Evolutionary conservation across 2,888 invertebrate species (phyloP).

Genomic region (Lithodes maja): DNA sequence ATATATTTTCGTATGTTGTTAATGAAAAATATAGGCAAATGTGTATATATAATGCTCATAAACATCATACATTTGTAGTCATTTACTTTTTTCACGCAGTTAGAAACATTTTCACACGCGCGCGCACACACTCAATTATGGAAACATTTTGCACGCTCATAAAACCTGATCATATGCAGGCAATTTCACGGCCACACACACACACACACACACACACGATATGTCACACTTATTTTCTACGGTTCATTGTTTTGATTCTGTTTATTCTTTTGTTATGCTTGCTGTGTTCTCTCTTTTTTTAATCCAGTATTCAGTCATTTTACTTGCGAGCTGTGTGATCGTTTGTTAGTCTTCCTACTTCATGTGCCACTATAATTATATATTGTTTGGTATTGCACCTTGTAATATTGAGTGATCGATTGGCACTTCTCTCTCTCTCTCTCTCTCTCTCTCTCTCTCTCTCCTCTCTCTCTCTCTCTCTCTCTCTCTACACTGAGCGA

Average conservation of each 20-base stretch:
- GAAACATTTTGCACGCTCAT: not conserved
- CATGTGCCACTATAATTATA: too few relatives aligned
- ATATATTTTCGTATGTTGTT: too few relatives aligned
- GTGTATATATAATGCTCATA: too few relatives aligned
- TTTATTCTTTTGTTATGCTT: not conserved
- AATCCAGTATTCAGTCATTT: not conserved
- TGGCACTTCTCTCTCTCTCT: not conserved
- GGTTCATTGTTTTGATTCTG: not conserved
- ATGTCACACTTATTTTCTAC: not conserved
- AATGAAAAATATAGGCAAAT: too few relatives aligned
- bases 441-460: constrained; percentile 1
- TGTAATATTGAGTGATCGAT: too few relatives aligned
- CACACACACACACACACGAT: not conserved
- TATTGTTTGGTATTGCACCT: too few relatives aligned
- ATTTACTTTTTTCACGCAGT: too few relatives aligned
- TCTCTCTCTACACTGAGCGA: not conserved
- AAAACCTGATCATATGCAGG: not conserved
- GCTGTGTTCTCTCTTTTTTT: not conserved
- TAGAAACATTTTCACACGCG: not conserved
- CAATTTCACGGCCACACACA: not conserved
- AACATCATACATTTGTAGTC: too few relatives aligned
- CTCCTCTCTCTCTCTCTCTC: not conserved
- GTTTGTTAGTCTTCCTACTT: too few relatives aligned
- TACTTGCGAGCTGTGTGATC: too few relatives aligned
- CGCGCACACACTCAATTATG: not conserved